Evolutionary conservation across 2,113 vertebrate species (phyloP).

Genomic region (Puma concolor): DNA sequence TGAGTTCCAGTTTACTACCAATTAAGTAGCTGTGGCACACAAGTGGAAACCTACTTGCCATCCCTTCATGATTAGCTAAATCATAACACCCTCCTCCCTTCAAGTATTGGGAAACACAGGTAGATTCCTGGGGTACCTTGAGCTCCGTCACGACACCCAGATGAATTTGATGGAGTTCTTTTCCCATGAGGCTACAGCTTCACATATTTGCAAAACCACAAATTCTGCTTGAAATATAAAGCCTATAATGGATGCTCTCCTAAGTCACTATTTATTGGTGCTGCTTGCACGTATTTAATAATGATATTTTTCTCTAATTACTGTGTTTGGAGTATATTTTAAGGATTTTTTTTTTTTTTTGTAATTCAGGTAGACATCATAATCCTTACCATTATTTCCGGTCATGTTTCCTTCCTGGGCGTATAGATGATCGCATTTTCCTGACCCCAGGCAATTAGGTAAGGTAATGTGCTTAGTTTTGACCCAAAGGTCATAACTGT

Average conservation of each 20-base stretch:
- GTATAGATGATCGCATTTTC: neutral
- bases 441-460: neutral
- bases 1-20: neutral
- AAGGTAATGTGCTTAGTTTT: neutral
- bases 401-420: neutral
- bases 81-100: neutral
- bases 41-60: neutral
- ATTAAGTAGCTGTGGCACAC: neutral
- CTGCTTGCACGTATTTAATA: conserved; percentile 18
- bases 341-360: neutral
- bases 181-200: neutral
- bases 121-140: neutral
- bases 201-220: neutral
- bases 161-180: neutral
- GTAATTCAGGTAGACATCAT: neutral
- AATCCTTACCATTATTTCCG: neutral
- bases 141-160: neutral
- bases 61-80: neutral
- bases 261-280: neutral
- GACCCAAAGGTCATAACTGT: neutral
- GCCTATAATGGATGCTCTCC: neutral
- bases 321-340: conserved; percentile 32
- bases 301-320: conserved; percentile 28
- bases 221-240: conserved; percentile 10
- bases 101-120: neutral